Evolutionary conservation across 2,113 vertebrate species (phyloP).

Genomic region (Oncorhynchus kisutch): DNA sequence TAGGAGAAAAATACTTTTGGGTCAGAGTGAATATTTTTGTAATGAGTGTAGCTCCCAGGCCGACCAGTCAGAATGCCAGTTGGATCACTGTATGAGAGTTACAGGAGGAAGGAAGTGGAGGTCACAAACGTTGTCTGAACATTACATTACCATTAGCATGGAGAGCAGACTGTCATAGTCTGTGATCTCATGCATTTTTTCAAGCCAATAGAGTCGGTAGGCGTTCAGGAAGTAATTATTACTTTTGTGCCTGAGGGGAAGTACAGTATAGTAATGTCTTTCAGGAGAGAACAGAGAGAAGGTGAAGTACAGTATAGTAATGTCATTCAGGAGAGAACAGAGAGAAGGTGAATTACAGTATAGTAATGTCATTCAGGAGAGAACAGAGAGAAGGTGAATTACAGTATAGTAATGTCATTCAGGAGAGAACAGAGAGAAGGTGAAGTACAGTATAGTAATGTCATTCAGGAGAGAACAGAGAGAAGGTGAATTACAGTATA

Average conservation of each 20-base stretch:
- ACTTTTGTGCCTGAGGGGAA: constrained; percentile 97
- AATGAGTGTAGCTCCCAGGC: not conserved
- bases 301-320: no score
- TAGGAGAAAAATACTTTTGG: constrained; percentile 39
- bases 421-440: no score
- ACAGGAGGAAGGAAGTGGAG: constrained; percentile 45
- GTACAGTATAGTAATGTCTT: constrained; percentile 67
- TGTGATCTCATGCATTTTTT: constrained; percentile 94
- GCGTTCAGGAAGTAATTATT: constrained; percentile 98
- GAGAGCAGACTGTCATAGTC: constrained; percentile 95
- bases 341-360: no score
- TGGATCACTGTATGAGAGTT: constrained; percentile 56
- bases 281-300: no score
- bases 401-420: no score
- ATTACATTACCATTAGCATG: constrained; percentile 96
- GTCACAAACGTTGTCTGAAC: constrained; percentile 69
- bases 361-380: no score
- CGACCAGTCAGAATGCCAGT: constrained; percentile 82
- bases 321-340: no score
- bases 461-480: no score
- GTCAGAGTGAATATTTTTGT: constrained; percentile 62
- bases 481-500: no score
- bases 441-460: no score
- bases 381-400: no score
- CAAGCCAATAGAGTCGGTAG: constrained; percentile 95